A percentile compares a stretch with the other conserved stretches of the same genome.
Evolutionary conservation across 2,113 vertebrate species (phyloP).

Genomic region (Gymnogyps californianus): DNA sequence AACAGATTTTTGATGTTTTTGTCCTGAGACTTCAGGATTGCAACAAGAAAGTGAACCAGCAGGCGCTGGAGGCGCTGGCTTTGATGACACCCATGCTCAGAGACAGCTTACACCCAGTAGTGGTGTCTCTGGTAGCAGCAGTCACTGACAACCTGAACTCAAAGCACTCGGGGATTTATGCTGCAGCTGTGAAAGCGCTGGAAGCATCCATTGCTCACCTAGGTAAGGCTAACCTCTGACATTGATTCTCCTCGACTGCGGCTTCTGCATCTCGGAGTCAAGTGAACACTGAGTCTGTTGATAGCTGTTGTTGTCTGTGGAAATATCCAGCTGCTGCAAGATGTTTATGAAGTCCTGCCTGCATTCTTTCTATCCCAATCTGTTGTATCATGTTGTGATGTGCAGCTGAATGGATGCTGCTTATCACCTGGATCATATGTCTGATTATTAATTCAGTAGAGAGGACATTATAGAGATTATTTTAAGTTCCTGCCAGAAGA

Average conservation of each 20-base stretch:
- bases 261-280: neutral
- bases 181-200: conserved; percentile 8
- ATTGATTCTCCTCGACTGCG: neutral
- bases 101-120: conserved; percentile 45
- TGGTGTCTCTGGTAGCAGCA: conserved; percentile 24
- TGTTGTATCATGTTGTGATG: neutral
- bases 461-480: neutral
- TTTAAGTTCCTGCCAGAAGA: neutral
- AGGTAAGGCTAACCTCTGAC: conserved; percentile 49
- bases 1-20: conserved; percentile 75
- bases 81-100: conserved; percentile 42
- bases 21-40: conserved; percentile 69
- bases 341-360: neutral
- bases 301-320: neutral
- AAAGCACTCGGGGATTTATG: conserved; percentile 47
- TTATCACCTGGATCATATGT: neutral
- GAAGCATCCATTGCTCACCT: conserved; percentile 51
- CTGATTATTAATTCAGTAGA: neutral
- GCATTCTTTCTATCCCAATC: neutral
- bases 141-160: conserved; percentile 73
- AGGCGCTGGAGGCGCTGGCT: conserved; percentile 26
- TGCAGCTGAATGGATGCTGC: neutral
- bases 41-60: conserved; percentile 74
- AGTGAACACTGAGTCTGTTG: neutral
- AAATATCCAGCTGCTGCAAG: neutral